Evolutionary conservation across 2,113 vertebrate genomes (phyloP), one percentile per base, ranked within the genome.

Genomic region (Forbesichthys papilliferus): DNA sequence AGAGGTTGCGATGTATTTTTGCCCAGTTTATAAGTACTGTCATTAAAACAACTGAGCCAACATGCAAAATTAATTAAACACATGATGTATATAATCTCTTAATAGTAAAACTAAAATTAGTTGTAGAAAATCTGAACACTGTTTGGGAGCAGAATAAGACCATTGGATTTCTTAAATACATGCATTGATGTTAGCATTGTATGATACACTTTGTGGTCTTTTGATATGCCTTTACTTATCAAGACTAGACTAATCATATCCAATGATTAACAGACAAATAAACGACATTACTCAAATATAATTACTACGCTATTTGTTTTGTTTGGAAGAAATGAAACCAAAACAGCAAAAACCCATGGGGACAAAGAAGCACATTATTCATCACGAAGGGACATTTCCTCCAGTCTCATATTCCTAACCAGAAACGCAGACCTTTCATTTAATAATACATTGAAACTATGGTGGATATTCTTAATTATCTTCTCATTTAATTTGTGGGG

Each of bases 281-380:
- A 27, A 27, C 27, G 2, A 27, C 27, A 27, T 27, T 27, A 27
- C 27, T 27, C 27, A 27, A 27, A 27, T 27, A 27, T 27, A 27
- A 27, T 27, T 27, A 27, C 27, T 27, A 27, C 27, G 27, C 2
- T 27, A 27, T 27, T 27, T 27, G 27, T 66, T 56, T 64, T 74
- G 59, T 68, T 46, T 42, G 55, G n/a, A 3, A 9, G 9, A 34
- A 12, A 58, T 27, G 11, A 11, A 33, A 58, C 10, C 56, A 72
- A 67, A 73, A 63, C 27, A 60, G 49, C 73, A 78, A 47, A 63
- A 73, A 68, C 75, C 14, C 59, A 68, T 68, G 68, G 55, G 48
- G 14, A 42, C 56, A 71, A 68, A 57, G 49, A 69, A 63, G 67
- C 36, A 53, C 75, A 66, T 42, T 7, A 42, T 42, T 42, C 36